phyloP scores from a whole-genome alignment of 1,140 invertebrate species.

The Neuroterus valhalla region DNA sequence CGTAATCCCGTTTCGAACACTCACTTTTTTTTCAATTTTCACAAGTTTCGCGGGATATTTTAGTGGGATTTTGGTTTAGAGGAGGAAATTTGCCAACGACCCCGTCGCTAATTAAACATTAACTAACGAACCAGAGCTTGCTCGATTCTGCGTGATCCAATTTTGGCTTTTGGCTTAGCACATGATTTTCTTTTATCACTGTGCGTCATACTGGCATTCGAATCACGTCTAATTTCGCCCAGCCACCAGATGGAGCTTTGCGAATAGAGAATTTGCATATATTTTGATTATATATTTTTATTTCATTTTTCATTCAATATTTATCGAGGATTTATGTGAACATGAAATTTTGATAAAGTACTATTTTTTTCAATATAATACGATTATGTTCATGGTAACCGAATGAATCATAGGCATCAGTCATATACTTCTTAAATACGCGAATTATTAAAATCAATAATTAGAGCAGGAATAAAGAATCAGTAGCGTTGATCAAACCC shows the following conservation, averaged over 20 bases:
- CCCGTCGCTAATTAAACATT: conserved; percentile 23
- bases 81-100: conserved; percentile 29
- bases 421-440: too few relatives aligned
- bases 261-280: background rate
- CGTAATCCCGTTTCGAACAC: too few relatives aligned
- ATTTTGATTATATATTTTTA: conserved; percentile 17
- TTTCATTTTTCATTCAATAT: background rate
- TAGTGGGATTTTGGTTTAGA: background rate
- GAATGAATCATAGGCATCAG: too few relatives aligned
- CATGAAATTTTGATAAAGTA: too few relatives aligned
- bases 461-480: too few relatives aligned
- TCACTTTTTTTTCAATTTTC: conserved; percentile 11
- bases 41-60: background rate
- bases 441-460: too few relatives aligned
- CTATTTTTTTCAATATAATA: too few relatives aligned
- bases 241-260: conserved; percentile 21
- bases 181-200: conserved; percentile 27
- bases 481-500: too few relatives aligned
- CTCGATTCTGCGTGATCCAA: conserved; percentile 46
- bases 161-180: conserved; percentile 48
- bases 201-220: conserved; percentile 23
- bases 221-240: conserved; percentile 5
- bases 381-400: too few relatives aligned
- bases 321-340: too few relatives aligned
- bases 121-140: conserved; percentile 41